A percentile compares a stretch with the other conserved stretches of the same genome.
phyloP scores from a whole-genome alignment of 2,113 vertebrate genomes.

The Sciurus niger region DNA sequence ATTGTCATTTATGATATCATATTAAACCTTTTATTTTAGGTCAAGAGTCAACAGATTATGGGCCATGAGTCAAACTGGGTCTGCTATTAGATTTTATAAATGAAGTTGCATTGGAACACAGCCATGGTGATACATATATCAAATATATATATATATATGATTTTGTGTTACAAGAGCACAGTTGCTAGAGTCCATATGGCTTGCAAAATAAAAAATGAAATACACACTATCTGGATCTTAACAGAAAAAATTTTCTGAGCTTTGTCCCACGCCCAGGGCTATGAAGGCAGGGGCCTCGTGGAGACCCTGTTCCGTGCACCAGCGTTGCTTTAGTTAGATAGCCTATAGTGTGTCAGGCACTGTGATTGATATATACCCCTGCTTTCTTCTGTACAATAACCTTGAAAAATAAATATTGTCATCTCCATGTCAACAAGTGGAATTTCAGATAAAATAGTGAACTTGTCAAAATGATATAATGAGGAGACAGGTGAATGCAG shows the following conservation, averaged over 20 bases:
- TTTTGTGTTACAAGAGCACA: not conserved
- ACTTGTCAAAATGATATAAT: not conserved
- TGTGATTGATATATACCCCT: not conserved
- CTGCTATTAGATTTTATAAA: not conserved
- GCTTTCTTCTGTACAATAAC: not conserved
- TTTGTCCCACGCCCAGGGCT: too few relatives aligned
- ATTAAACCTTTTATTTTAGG: not conserved
- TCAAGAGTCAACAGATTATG: not conserved
- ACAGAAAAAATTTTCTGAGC: not conserved
- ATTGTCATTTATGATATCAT: not conserved
- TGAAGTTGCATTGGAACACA: conserved; percentile 49
- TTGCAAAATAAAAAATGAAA: not conserved
- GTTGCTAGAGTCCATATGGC: not conserved
- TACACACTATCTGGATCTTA: not conserved
- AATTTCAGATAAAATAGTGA: not conserved
- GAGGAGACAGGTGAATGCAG: not conserved
- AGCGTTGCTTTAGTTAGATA: not conserved
- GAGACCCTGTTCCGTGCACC: accelerated
- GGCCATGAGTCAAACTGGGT: not conserved
- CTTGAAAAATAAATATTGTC: not conserved
- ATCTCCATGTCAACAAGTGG: not conserved
- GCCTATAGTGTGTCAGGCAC: not conserved
- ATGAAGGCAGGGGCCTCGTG: not conserved
- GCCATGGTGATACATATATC: not conserved
- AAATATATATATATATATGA: too few relatives aligned